These are phyloP conservation scores for Stichodactyla mertensii DNA, from an alignment of 64 coral and sea anemone species.

Conservation along the genomic window DNA sequence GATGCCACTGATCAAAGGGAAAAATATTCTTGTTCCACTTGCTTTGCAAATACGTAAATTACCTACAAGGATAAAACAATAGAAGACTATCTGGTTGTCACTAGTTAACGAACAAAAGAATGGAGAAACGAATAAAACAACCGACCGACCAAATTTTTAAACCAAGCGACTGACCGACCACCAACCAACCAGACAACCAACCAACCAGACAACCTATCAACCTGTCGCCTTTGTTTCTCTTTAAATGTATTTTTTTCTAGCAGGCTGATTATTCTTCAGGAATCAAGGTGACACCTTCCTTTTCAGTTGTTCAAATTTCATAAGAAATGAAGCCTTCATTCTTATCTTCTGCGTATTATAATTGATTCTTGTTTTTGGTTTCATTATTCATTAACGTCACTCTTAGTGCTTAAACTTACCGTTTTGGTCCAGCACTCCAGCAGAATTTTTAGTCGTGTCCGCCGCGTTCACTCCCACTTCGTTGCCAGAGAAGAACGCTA, in stretches of 20 bases:
- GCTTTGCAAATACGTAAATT: conserved; percentile 23
- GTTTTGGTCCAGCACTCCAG: conserved; percentile 66
- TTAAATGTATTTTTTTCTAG: too few relatives aligned
- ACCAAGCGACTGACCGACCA: too few relatives aligned
- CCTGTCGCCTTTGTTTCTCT: too few relatives aligned
- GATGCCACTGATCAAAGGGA: conserved; percentile 37
- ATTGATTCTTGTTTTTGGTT: not conserved
- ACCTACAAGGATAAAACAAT: not conserved
- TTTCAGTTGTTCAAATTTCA: too few relatives aligned
- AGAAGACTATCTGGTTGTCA: not conserved
- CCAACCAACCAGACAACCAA: not conserved
- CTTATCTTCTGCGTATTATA: too few relatives aligned
- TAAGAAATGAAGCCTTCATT: too few relatives aligned
- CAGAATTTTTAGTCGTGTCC: conserved; percentile 67
- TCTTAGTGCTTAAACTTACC: not conserved
- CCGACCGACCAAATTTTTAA: too few relatives aligned
- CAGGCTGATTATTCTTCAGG: too few relatives aligned
- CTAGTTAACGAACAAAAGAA: not conserved
- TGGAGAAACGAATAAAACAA: too few relatives aligned
- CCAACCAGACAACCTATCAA: not conserved
- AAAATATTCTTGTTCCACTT: conserved; percentile 44
- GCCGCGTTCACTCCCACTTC: conserved; percentile 62
- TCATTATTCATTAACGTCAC: not conserved
- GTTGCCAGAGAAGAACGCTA: conserved; percentile 64
- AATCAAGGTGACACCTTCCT: too few relatives aligned